These are phyloP conservation scores for Phaenicophaeus curvirostris DNA, from an alignment of 2,797 vertebrate species.

Conservation along the genomic window DNA sequence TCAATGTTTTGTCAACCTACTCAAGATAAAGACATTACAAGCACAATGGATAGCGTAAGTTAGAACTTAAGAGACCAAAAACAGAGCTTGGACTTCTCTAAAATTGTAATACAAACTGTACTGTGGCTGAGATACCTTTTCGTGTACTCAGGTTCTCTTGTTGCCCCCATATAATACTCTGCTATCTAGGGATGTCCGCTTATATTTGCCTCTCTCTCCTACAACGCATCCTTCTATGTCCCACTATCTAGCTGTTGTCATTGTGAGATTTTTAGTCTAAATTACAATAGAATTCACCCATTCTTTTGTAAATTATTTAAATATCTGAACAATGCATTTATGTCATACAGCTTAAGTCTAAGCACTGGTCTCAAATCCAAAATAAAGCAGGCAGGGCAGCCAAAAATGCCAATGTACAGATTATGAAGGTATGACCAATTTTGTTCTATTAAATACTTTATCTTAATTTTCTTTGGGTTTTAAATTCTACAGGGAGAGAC, in stretches of 20 bases:
- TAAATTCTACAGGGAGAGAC: not conserved
- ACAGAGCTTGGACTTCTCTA: not conserved
- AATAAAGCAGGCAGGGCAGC: not conserved
- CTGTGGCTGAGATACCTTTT: not conserved
- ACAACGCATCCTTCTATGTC: not conserved
- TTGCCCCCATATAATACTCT: not conserved
- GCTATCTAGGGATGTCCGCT: not conserved
- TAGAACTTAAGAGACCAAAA: not conserved
- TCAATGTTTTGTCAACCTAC: not conserved
- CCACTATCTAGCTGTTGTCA: not conserved
- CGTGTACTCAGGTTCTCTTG: not conserved
- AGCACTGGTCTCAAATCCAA: not conserved
- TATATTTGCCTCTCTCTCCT: not conserved
- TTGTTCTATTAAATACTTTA: not conserved
- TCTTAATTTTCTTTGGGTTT: not conserved
- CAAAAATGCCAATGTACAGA: not conserved
- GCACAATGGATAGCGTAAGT: not conserved
- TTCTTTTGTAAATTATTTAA: not conserved
- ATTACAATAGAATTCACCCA: not conserved
- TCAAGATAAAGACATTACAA: not conserved
- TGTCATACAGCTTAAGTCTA: not conserved
- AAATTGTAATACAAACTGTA: not conserved
- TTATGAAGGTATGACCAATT: not conserved
- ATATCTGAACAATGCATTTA: not conserved
- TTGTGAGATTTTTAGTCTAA: not conserved